phyloP scores from a whole-genome alignment of 1,140 invertebrate genomes.

The Lordiphosa stackelbergi region DNA sequence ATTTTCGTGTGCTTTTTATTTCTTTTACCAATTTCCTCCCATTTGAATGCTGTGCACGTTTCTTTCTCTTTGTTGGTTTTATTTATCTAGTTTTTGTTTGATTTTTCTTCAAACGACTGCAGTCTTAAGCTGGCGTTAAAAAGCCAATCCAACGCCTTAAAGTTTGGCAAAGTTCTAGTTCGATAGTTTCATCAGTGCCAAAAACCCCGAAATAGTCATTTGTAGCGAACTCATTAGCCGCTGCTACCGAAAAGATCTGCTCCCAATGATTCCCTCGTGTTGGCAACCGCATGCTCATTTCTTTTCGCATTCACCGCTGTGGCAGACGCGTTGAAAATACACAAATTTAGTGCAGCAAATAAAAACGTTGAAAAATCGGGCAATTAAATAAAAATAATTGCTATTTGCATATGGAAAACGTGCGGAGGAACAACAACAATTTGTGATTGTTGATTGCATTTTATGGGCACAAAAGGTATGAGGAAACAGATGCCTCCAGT shows the following conservation, averaged over 20 bases:
- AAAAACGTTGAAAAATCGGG: slow-evolving; percentile 17
- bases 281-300: slow-evolving; percentile 14
- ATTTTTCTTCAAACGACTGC: slow-evolving; percentile 4
- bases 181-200: too few relatives aligned
- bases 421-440: slow-evolving; percentile 10
- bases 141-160: slow-evolving; percentile 26
- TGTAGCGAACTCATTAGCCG: slow-evolving; percentile 41
- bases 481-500: slow-evolving; percentile 5
- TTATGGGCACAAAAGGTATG: slow-evolving; percentile 4
- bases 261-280: slow-evolving; percentile 11
- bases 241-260: slow-evolving; percentile 4
- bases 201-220: too few relatives aligned
- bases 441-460: slow-evolving; percentile 39
- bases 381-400: slow-evolving; percentile 40
- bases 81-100: slow-evolving; percentile 20
- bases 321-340: slow-evolving; percentile 21
- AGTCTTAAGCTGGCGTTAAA: slow-evolving; percentile 39
- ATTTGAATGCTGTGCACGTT: slow-evolving; percentile 32
- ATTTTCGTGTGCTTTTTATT: slow-evolving; percentile 30
- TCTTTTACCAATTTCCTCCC: slow-evolving; percentile 19
- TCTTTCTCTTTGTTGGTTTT: slow-evolving; percentile 14
- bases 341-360: slow-evolving; percentile 18
- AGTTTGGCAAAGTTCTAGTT: slow-evolving; percentile 2
- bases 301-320: slow-evolving; percentile 9
- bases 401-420: slow-evolving; percentile 8